Conservation (phyloP, 2,797 vertebrate genomes). For the Argentina silus region DNA sequence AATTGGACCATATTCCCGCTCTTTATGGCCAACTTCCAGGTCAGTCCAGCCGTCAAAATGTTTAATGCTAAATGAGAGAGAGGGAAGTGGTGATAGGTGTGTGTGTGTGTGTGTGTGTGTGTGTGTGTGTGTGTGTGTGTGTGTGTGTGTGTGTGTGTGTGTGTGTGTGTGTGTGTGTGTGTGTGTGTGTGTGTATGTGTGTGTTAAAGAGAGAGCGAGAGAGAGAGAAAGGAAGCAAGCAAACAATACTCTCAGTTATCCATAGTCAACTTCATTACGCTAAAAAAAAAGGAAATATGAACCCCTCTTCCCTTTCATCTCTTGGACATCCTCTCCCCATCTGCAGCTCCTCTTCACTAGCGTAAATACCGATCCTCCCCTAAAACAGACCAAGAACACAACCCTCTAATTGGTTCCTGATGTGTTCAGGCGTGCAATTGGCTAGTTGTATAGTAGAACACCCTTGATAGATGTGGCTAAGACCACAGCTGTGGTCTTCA, state of each 20-base stretch:
- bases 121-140: neutral
- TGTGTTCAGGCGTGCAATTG: conserved; percentile 27
- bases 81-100: conserved; percentile 11
- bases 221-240: neutral
- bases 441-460: conserved; percentile 4
- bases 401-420: conserved; percentile 44
- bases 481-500: neutral
- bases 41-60: conserved; percentile 11
- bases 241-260: neutral
- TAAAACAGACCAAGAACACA: conserved; percentile 30
- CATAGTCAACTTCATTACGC: neutral
- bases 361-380: conserved; percentile 20
- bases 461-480: conserved; percentile 15
- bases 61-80: conserved; percentile 27
- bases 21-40: neutral
- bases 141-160: neutral
- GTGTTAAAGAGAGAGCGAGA: neutral
- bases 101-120: conserved; percentile 2
- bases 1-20: neutral
- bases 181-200: neutral
- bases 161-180: too few species aligned
- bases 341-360: neutral
- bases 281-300: neutral
- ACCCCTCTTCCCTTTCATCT: neutral
- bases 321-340: conserved; percentile 11